Evolutionary conservation across 2,888 invertebrate species (phyloP), one percentile per base, ranked within the genome.

Genomic region (Metopia argyrocephala): DNA sequence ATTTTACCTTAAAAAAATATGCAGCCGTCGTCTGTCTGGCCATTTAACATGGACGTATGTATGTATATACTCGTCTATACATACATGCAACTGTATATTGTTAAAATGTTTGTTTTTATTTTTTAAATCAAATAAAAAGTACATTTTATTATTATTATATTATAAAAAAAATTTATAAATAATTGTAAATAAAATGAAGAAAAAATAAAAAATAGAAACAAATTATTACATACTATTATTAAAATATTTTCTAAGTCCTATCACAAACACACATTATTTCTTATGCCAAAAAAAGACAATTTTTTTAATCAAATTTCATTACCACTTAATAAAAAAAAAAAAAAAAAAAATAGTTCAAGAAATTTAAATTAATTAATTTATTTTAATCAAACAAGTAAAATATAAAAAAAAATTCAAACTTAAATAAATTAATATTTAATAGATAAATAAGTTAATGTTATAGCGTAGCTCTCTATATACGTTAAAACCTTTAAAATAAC

Each of bases 41-140:
- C n/a, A n/a, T n/a, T n/a, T n/a, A n/a, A n/a, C n/a, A n/a, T n/a
- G n/a, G n/a, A n/a, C n/a, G n/a, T n/a, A n/a, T n/a, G n/a, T n/a
- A n/a, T n/a, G n/a, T n/a, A n/a, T n/a, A n/a, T n/a, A n/a, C n/a
- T n/a, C n/a, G n/a, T n/a, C n/a, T n/a, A n/a, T n/a, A n/a, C n/a
- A n/a, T n/a, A n/a, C n/a, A n/a, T n/a, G n/a, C n/a, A n/a, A n/a
- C n/a, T n/a, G n/a, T n/a, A 71, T 75, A 70, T 78, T 82, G 78
- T 81, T 71, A n/a, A n/a, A 78, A 75, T 83, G 76, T 81, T 79
- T 80, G 73, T 83, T 64, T 62, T 79, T 59, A 66, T 74, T 82
- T 75, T 62, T 59, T 59, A 75, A 82, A 62, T 18, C 59, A 56
- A 48, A 57, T 20, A 59, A 61, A 64, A 61, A 54, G 15, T 15